Evolutionary conservation across 2,888 invertebrate genomes (phyloP).

Genomic region (Harpalus rufipes): DNA sequence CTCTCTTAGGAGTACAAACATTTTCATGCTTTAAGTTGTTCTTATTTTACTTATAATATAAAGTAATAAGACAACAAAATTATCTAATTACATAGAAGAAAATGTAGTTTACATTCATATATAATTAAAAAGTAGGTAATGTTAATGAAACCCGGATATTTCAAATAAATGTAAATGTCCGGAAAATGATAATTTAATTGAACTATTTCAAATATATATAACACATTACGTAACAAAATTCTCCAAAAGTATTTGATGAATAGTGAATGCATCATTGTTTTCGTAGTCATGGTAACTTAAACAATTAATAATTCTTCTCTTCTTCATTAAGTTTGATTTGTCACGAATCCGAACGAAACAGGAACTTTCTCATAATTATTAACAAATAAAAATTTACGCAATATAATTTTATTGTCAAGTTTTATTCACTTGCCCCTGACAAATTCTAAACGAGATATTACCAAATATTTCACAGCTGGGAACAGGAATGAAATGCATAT

Average conservation of each 20-base stretch:
- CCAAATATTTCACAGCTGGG: constrained; percentile 35
- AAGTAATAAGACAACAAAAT: neutral
- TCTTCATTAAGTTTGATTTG: constrained; percentile 37
- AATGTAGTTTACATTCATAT: constrained; percentile 11
- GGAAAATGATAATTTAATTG: constrained; percentile 13
- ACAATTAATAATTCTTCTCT: constrained; percentile 28
- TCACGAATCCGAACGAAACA: constrained; percentile 18
- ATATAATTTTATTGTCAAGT: constrained; percentile 31
- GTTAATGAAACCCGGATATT: constrained; percentile 8
- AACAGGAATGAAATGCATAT: constrained; percentile 16
- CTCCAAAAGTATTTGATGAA: constrained; percentile 15
- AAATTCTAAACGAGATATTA: constrained; percentile 16
- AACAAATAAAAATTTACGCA: constrained; percentile 51
- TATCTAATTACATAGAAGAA: constrained; percentile 8
- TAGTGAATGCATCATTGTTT: constrained; percentile 30
- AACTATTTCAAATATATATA: neutral
- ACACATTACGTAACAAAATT: neutral
- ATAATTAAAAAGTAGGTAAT: constrained; percentile 10
- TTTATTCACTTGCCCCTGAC: constrained; percentile 38
- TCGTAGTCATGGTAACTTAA: constrained; percentile 23
- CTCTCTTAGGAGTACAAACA: neutral
- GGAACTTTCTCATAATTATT: constrained; percentile 50
- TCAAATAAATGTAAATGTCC: neutral
- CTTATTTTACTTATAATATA: neutral
- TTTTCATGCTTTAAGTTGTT: neutral